Evolutionary conservation across 2,888 invertebrate genomes (phyloP).

Genomic region (Eristalis arbustorum): DNA sequence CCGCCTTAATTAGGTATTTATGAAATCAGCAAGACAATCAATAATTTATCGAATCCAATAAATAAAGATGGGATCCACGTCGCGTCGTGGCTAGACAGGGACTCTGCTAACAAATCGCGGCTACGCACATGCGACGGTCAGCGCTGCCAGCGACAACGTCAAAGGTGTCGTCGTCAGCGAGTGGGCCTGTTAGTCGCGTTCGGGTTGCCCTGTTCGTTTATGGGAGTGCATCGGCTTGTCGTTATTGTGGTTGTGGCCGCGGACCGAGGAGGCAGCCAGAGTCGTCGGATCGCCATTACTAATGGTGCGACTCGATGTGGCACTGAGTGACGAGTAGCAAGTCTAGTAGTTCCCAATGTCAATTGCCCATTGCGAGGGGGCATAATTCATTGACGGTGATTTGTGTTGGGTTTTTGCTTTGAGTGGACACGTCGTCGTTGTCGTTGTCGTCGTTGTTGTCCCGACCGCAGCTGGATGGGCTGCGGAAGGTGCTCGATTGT

Average conservation of each 20-base stretch:
- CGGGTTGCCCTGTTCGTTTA: conserved; percentile 36
- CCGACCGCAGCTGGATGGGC: background rate
- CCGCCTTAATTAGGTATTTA: conserved; percentile 71
- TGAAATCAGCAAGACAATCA: conserved; percentile 70
- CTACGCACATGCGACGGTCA: conserved; percentile 31
- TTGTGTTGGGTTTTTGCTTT: conserved; percentile 32
- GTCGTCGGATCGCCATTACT: conserved; percentile 62
- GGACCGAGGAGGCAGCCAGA: conserved; percentile 2
- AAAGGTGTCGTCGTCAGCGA: conserved; percentile 50
- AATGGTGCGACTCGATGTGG: conserved; percentile 69
- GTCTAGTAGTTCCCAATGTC: conserved; percentile 69
- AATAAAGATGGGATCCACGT: conserved; percentile 65
- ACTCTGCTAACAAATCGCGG: conserved; percentile 49
- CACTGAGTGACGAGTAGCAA: conserved; percentile 69
- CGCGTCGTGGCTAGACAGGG: conserved; percentile 3
- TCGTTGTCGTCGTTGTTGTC: background rate
- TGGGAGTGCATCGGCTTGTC: conserved; percentile 38
- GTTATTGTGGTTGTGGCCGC: background rate
- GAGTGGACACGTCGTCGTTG: background rate
- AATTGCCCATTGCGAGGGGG: conserved; percentile 62
- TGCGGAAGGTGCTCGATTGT: background rate
- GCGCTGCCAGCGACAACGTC: conserved; percentile 7
- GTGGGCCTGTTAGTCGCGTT: conserved; percentile 40
- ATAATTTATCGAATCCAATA: conserved; percentile 71
- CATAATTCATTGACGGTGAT: conserved; percentile 66